phyloP scores from a whole-genome alignment of 2,888 invertebrate species.

The Drosophila prolongata region DNA sequence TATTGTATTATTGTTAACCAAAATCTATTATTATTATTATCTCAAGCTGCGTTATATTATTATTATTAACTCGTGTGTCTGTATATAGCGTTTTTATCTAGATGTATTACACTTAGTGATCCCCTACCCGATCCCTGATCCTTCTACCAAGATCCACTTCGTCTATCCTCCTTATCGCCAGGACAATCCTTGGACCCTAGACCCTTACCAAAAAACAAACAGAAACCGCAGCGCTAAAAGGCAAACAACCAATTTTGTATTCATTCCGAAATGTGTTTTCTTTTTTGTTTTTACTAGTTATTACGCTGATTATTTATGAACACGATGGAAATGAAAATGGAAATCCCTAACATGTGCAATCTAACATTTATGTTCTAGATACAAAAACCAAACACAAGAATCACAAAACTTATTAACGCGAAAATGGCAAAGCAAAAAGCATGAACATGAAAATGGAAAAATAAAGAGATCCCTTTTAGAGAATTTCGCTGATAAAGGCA shows the following conservation, averaged over 20 bases:
- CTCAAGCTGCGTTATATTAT: constrained; percentile 78
- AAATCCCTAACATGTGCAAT: constrained; percentile 73
- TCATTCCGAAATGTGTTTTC: constrained; percentile 63
- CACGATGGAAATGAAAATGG: constrained; percentile 39
- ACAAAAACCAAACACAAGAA: constrained; percentile 51
- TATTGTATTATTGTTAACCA: constrained; percentile 82
- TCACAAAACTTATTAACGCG: constrained; percentile 63
- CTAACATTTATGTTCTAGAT: constrained; percentile 60
- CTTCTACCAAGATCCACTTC: constrained; percentile 4
- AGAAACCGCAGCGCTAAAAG: constrained; percentile 63
- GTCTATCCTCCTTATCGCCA: constrained; percentile 15
- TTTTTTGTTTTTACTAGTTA: constrained; percentile 58
- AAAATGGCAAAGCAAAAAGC: constrained; percentile 46
- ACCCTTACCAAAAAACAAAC: constrained; percentile 13
- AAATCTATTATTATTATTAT: constrained; percentile 62
- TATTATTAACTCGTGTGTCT: constrained; percentile 77
- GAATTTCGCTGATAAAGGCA: constrained; percentile 79
- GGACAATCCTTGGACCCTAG: constrained; percentile 25
- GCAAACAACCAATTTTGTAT: constrained; percentile 65
- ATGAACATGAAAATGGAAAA: constrained; percentile 53
- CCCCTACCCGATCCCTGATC: background rate
- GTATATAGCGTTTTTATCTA: constrained; percentile 80
- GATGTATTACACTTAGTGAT: constrained; percentile 76
- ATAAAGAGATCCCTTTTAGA: constrained; percentile 78
- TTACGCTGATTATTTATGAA: constrained; percentile 66